These are phyloP conservation scores for Brienomyrus longianalis DNA, from an alignment of 2,113 vertebrate genomes.

Conservation along the genomic window DNA sequence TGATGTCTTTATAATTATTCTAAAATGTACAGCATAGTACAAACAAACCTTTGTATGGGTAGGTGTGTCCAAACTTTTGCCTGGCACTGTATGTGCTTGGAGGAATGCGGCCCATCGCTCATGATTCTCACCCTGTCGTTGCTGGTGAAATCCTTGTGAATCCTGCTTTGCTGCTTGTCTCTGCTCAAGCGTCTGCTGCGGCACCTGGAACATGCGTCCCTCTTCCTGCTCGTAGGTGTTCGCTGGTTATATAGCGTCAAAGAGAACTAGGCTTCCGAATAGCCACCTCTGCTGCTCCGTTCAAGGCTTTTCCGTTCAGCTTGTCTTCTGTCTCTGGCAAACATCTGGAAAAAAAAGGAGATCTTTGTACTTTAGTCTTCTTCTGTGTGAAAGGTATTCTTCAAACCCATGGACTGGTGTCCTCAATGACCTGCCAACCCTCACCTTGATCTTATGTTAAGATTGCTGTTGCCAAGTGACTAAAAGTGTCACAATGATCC, in stretches of 20 bases:
- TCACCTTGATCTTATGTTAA: neutral
- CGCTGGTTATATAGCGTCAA: neutral
- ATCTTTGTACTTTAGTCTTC: neutral
- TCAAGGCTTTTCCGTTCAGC: neutral
- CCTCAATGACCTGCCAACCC: neutral
- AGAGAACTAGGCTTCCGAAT: neutral
- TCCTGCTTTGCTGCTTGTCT: neutral
- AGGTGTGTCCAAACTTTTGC: neutral
- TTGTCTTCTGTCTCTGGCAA: neutral
- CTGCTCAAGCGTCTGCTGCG: neutral
- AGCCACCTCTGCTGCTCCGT: neutral
- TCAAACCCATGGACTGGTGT: neutral
- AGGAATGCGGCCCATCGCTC: neutral
- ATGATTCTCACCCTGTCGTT: neutral
- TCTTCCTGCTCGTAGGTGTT: neutral
- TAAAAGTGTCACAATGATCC: neutral
- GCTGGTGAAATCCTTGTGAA: neutral
- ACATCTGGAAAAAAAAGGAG: neutral
- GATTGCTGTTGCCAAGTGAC: neutral
- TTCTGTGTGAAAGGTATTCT: neutral
- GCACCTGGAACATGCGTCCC: neutral
- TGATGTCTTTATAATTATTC: neutral
- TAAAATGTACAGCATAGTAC: neutral
- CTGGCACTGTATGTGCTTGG: neutral
- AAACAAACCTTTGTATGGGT: neutral